Base-by-base conservation (phyloP, 2,797 vertebrate genomes). In the Dermochelys coriacea region DNA sequence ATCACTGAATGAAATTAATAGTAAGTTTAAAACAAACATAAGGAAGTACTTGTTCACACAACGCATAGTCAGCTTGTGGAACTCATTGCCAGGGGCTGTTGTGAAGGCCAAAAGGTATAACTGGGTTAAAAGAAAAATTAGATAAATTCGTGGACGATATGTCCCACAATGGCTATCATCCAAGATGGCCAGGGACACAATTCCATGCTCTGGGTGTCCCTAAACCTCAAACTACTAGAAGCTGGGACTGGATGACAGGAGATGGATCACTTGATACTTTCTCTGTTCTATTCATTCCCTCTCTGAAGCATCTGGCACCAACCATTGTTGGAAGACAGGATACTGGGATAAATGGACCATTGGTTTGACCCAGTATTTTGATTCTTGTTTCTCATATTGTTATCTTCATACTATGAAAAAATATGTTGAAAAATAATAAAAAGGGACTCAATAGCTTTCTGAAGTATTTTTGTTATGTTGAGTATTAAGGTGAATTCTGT, bases 401-500 rank as follows among this genome's bases (percentile, higher is more conserved):
- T 95, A 92, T 77, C 64, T 88, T 93, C 5, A 6, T 90, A 14
- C 77, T 87, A 84, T 51, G 52, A 61, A 86, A 92, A 93, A 90
- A 74, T 45, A 41, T 45, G 68, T 5, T 15, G 10, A 82, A 92
- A 95, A 75, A 83, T 31, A 52, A 78, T 64, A 71, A 47, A 75
- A 29, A 54, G 12, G 90, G 50, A 89, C 81, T 77, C 41, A 15
- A 80, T 27, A 34, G 18, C 5, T 9, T 77, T 93, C 41, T 93
- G 0, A 1, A 80, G 54, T 81, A 25, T 71, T 41, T 85, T 93
- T 94, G 91, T 86, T 34, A 82, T 84, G 83, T 64, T 89, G 23
- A 23, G 25, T 92, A 93, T 93, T 74, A 41, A 74, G 37, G 68
- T 45, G 23, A 75, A 18, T 85, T 89, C 12, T 57, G 27, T 89